Evolutionary conservation across 2,113 vertebrate genomes (phyloP).

Genomic region (Lepidiolamprologus cunningtoni): DNA sequence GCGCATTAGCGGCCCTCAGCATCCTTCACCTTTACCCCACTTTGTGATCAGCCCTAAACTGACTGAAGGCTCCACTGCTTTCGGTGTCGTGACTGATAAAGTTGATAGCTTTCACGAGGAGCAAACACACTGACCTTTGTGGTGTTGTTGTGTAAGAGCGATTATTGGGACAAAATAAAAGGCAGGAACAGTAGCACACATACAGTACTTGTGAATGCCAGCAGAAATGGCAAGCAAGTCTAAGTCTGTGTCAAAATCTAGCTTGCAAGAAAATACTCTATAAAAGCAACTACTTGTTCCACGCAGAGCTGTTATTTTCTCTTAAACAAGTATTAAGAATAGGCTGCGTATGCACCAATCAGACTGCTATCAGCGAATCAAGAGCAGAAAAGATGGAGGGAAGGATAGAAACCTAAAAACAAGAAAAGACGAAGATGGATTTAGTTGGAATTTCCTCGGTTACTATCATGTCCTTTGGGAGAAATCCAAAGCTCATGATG

Average conservation of each 20-base stretch:
- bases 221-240: not conserved
- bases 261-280: not conserved
- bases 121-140: not conserved
- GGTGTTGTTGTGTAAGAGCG: not conserved
- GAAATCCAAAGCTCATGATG: not conserved
- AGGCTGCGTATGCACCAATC: not conserved
- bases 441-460: not conserved
- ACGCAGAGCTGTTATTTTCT: not conserved
- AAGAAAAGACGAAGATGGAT: not conserved
- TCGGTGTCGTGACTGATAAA: not conserved
- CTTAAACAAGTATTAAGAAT: not conserved
- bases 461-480: not conserved
- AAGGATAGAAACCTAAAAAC: not conserved
- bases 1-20: constrained; percentile 42
- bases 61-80: not conserved
- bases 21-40: constrained; percentile 42
- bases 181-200: not conserved
- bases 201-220: not conserved
- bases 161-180: not conserved
- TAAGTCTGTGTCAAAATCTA: not conserved
- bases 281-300: not conserved
- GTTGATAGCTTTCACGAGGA: not conserved
- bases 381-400: not conserved
- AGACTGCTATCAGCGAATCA: not conserved
- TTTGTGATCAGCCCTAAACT: not conserved